Base-by-base conservation (phyloP, 2,113 vertebrate species). In the Cynoglossus semilaevis region DNA sequence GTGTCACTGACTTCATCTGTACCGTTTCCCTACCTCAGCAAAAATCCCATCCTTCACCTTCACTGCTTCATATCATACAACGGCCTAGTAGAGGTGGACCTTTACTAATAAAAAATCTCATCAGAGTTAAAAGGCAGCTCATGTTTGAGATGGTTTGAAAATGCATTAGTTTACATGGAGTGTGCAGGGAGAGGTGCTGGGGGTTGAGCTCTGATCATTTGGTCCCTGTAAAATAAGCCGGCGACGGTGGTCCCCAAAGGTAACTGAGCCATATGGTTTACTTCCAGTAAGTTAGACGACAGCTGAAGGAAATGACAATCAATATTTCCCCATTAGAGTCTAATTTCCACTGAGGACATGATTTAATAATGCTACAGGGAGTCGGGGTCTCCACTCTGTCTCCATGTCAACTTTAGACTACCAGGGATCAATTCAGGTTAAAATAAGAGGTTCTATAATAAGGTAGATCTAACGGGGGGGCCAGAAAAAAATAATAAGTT, bases 291-390 rank as follows among this genome's bases (percentile, higher is more conserved):
- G 68, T 69, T 46, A 70, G 76, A 62, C 67, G 60, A 35, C 36
- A 9, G 51, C 66, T 73, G 79, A 69, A 82, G 80, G 75, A 81
- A 85, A 71, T 70, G 46, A 45, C 49, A 51, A 91, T 91, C 91
- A 88, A 91, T 91, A 90, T 58, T 50, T 84, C 18, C 60, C 85
- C 89, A 90, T 91, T 90, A 88, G 79, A 61, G 70, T 77, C 64
- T 56, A 59, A 15, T 57, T 68, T 67, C 44, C 29, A 36, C 15
- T 36, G 68, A 76, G 62, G 12, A 63, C 65, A 63, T 16, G 57
- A 74, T 83, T 71, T 61, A 76, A 79, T 69, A 50, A 76, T 15
- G 44, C 71, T 48, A 48, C 43, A 19, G 49, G 56, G 70, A 54
- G 48, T 44, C 36, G 15, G 45, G 19, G 12, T 63, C 36, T 66